phyloP scores from a whole-genome alignment of 2,888 invertebrate species.

The Stenotaenia linearis region DNA sequence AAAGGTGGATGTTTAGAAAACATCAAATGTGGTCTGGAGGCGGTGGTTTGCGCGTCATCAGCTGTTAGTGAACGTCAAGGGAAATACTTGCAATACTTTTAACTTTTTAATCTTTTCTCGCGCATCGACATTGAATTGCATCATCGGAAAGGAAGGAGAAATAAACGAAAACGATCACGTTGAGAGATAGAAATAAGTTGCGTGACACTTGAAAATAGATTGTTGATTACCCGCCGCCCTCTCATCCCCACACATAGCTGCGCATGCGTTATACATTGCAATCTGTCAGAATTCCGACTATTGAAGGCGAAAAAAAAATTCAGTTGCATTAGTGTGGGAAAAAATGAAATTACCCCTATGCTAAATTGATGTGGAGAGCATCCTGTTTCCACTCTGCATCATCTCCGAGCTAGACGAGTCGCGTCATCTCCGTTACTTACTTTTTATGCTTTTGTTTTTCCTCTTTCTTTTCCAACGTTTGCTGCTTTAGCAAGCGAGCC shows the following conservation, averaged over 20 bases:
- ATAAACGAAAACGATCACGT: neutral
- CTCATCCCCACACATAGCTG: neutral
- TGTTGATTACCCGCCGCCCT: constrained; percentile 11
- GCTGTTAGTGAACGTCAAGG: neutral
- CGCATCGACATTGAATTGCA: neutral
- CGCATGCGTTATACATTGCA: neutral
- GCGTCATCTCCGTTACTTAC: neutral
- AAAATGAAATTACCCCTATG: neutral
- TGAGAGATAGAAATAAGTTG: neutral
- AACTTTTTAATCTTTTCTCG: neutral
- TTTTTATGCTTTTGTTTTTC: neutral
- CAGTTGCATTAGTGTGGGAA: neutral
- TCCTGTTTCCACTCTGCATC: neutral
- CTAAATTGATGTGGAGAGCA: neutral
- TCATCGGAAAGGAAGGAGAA: too few species aligned
- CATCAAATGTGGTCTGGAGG: constrained; percentile 1
- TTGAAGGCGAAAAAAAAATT: neutral
- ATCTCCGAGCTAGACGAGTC: neutral
- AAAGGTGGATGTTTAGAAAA: constrained; percentile 13
- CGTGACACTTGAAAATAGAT: neutral
- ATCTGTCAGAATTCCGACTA: constrained; percentile 1
- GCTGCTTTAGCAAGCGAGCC: neutral
- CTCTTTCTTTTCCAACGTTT: neutral
- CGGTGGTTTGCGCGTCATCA: neutral
- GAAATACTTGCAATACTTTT: neutral